These are phyloP conservation scores for Macrobrachium nipponense DNA, from an alignment of 1,140 invertebrate species.

Conservation along the genomic window DNA sequence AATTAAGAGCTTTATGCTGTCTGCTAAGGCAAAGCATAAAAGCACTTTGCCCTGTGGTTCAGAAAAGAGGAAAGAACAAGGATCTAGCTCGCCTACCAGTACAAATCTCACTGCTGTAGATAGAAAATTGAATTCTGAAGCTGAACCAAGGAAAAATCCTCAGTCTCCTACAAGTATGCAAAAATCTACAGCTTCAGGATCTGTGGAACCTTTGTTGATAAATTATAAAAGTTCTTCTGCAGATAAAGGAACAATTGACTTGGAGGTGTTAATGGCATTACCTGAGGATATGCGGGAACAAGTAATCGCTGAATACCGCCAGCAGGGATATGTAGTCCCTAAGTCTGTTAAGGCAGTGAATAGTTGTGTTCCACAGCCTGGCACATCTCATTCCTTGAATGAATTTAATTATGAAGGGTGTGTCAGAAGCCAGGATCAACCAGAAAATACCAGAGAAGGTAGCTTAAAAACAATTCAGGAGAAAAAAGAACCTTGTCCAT, in stretches of 20 bases:
- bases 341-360: background rate
- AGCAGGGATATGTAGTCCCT: conserved; percentile 57
- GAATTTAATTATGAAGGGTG: background rate
- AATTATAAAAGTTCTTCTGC: background rate
- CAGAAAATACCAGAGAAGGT: background rate
- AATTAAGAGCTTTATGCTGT: conserved; percentile 46
- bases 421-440: background rate
- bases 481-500: background rate
- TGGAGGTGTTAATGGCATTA: conserved; percentile 54
- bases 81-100: background rate
- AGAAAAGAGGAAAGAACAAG: too few species aligned
- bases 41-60: background rate
- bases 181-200: background rate
- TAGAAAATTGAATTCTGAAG: too few species aligned
- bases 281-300: conserved; percentile 56
- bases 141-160: background rate
- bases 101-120: background rate
- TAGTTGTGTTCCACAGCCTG: conserved; percentile 24
- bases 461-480: background rate
- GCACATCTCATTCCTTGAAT: conserved; percentile 13
- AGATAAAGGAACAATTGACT: conserved; percentile 38
- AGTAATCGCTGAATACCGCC: conserved; percentile 57
- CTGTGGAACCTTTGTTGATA: background rate
- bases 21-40: conserved; percentile 18
- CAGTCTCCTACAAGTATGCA: background rate